phyloP scores from a whole-genome alignment of 2,113 vertebrate species.

The Galeopterus variegatus region DNA sequence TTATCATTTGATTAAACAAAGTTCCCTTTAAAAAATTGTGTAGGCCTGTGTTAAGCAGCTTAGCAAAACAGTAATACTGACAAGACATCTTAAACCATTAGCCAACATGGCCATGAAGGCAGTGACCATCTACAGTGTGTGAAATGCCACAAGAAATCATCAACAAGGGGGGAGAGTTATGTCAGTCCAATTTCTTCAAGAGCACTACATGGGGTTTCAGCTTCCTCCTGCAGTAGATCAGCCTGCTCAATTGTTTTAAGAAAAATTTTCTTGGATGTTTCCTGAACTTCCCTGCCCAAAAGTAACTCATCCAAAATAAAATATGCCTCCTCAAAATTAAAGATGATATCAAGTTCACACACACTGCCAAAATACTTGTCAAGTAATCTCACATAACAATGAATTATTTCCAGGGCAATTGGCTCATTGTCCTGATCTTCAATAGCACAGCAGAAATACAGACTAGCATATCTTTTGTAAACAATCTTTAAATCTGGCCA shows the following conservation, averaged over 20 bases:
- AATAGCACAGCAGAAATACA: no score
- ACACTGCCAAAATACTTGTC: no score
- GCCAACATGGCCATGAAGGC: constrained; percentile 92
- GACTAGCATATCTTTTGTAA: constrained; percentile 94
- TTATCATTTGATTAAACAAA: constrained; percentile 67
- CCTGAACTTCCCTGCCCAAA: no score
- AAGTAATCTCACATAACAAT: no score
- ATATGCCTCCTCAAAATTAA: no score
- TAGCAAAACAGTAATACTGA: constrained; percentile 93
- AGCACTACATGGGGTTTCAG: constrained; percentile 97
- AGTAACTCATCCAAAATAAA: no score
- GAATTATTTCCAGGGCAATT: no score
- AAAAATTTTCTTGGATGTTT: no score
- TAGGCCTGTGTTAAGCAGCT: constrained; percentile 90
- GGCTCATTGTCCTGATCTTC: no score
- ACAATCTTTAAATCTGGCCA: constrained; percentile 99
- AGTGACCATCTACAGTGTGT: constrained; percentile 91
- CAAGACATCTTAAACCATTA: constrained; percentile 91
- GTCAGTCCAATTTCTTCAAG: constrained; percentile 99
- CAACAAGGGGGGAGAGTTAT: constrained; percentile 90
- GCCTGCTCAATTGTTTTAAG: no score
- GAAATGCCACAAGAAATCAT: constrained; percentile 88
- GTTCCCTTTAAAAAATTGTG: constrained; percentile 85
- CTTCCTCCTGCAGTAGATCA: constrained; percentile 90
- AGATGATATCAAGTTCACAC: no score